Percentiles rank a stretch among this genome's conserved stretches.
Evolutionary conservation across 1,140 invertebrate species (phyloP).

Genomic region (Rhysida immarginata): DNA sequence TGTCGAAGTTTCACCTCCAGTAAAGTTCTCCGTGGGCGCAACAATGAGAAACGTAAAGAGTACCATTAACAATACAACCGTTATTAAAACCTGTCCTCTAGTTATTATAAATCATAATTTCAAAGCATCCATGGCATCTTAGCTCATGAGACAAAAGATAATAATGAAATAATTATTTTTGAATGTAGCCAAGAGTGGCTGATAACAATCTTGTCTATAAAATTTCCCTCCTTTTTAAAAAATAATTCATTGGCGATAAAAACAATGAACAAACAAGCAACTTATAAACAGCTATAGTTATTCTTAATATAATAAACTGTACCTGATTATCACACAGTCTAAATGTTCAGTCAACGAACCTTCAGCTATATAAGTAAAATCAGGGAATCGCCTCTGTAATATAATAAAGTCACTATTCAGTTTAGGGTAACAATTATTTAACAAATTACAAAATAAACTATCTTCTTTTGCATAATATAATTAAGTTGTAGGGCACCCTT

Average conservation of each 20-base stretch:
- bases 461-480: no score
- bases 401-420: constrained; percentile 15
- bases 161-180: neutral
- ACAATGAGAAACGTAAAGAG: no score
- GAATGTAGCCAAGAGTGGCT: neutral
- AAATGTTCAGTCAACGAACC: constrained; percentile 81
- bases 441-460: no score
- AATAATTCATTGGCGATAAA: neutral
- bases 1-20: no score
- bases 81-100: no score
- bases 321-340: constrained; percentile 91
- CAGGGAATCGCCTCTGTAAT: constrained; percentile 75
- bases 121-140: no score
- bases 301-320: constrained; percentile 17
- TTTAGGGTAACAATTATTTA: no score
- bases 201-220: no score
- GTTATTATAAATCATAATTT: no score
- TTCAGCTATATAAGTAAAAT: constrained; percentile 84
- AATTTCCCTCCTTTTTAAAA: neutral
- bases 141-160: neutral
- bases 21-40: no score
- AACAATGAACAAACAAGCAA: neutral
- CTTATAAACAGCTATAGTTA: neutral
- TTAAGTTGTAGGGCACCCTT: no score
- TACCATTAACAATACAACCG: no score